Base-by-base conservation (phyloP, 2,797 vertebrate genomes). In the Ptychadena robeensis region DNA sequence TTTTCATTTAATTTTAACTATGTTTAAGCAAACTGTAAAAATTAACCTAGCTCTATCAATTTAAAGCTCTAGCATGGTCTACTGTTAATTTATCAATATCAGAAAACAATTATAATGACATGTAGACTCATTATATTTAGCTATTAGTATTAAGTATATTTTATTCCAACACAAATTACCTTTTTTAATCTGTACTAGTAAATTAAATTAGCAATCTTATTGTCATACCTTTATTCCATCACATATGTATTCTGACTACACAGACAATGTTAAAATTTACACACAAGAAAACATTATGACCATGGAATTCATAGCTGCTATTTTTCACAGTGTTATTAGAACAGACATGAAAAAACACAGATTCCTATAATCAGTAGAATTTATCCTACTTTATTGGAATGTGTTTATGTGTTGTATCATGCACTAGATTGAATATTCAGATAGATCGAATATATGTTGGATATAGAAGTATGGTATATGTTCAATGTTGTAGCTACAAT, bases 391-490 rank as follows among this genome's bases (percentile, higher is more conserved):
- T 9, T 66, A 68, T 84, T 66, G 32, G 25, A 38, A 25, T 78
- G 30, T 53, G 67, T 87, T 89, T 25, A 61, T 88, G 89, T 87
- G 86, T 79, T 90, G 84, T 82, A 95, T 96, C 97, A 98, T 98
- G 96, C 96, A 98, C 95, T 97, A 97, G 93, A 93, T 94, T 92
- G 92, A 91, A 93, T 89, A 87, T 88, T 87, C 90, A 93, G 90
- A 94, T 92, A 92, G 90, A 91, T 93, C 89, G 91, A 93, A 92
- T 87, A 92, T 91, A 90, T 87, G 88, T 83, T 89, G 88, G 87
- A 89, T 91, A 88, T 90, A 92, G 86, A 86, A 87, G 89, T 89
- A 89, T 85, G 73, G 73, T 82, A 88, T 89, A 14, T 88, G 88
- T 86, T n/a, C n/a, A 87, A 83, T 92, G 92, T 90, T 88, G 86